Evolutionary conservation across 2,888 invertebrate species (phyloP).

Genomic region (Parasteatoda lunata): DNA sequence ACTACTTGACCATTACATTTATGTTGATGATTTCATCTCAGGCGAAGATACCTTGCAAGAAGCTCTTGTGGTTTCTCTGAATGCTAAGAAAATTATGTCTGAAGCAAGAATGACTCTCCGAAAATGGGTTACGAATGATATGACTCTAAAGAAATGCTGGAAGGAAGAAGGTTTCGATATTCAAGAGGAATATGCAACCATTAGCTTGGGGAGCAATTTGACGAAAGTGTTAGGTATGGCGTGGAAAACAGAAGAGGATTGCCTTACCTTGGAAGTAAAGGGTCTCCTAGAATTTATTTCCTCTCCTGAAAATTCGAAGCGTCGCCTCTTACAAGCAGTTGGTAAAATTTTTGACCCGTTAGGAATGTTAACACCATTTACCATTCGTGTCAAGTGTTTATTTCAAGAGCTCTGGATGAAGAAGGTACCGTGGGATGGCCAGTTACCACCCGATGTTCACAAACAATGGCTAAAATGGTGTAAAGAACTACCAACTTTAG

Average conservation of each 20-base stretch:
- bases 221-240: not conserved
- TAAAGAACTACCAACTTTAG: not conserved
- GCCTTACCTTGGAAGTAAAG: not conserved
- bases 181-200: too few species aligned
- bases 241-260: not conserved
- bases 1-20: too few species aligned
- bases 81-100: too few species aligned
- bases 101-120: too few species aligned
- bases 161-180: too few species aligned
- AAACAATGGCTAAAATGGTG: constrained; percentile 9
- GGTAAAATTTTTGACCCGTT: not conserved
- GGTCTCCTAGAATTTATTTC: not conserved
- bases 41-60: too few species aligned
- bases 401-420: not conserved
- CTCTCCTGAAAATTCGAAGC: not conserved
- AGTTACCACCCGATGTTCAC: not conserved
- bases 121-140: too few species aligned
- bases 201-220: not conserved
- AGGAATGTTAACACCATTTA: constrained; percentile 1
- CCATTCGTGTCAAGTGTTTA: not conserved
- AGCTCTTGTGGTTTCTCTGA: too few species aligned
- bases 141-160: too few species aligned
- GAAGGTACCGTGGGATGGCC: not conserved
- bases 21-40: too few species aligned
- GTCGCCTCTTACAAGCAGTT: not conserved